A percentile compares a stretch with the other conserved stretches of the same genome.
phyloP scores from a whole-genome alignment of 2,797 vertebrate genomes.

The Dipus sagitta region DNA sequence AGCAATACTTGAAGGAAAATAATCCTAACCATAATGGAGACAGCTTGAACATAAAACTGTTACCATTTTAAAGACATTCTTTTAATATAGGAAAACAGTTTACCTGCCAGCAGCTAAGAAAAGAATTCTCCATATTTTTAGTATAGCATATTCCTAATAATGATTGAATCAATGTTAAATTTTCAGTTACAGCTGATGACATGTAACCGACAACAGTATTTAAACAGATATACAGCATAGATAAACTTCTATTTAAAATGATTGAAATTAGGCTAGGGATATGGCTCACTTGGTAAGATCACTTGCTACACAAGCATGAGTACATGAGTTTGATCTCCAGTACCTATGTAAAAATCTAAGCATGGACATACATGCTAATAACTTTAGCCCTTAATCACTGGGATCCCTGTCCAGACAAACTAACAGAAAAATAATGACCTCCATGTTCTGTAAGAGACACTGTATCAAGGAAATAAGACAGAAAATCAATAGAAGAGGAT shows the following conservation, averaged over 20 bases:
- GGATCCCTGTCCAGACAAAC: too few species aligned
- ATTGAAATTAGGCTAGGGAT: neutral
- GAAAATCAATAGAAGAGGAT: too few species aligned
- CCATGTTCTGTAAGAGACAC: too few species aligned
- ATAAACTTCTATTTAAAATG: neutral
- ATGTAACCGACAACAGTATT: neutral
- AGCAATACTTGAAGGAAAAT: slow-evolving; percentile 59
- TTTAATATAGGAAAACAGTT: neutral
- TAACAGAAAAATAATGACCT: too few species aligned
- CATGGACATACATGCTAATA: too few species aligned
- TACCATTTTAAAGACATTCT: neutral
- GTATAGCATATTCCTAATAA: neutral
- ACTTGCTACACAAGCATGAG: too few species aligned
- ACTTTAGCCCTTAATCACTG: too few species aligned
- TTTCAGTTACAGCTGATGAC: neutral
- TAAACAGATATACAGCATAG: neutral
- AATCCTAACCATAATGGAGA: slow-evolving; percentile 30
- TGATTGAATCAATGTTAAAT: neutral
- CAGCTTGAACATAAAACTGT: slow-evolving; percentile 17
- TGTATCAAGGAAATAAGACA: too few species aligned
- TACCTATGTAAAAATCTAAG: too few species aligned
- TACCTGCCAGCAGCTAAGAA: neutral
- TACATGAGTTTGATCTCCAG: too few species aligned
- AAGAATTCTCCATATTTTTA: neutral
- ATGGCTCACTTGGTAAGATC: too few species aligned